Percentiles rank a stretch among this genome's conserved stretches.
These are phyloP conservation scores for Apeira syringaria DNA, from an alignment of 2,888 invertebrate species.

Conservation along the genomic window DNA sequence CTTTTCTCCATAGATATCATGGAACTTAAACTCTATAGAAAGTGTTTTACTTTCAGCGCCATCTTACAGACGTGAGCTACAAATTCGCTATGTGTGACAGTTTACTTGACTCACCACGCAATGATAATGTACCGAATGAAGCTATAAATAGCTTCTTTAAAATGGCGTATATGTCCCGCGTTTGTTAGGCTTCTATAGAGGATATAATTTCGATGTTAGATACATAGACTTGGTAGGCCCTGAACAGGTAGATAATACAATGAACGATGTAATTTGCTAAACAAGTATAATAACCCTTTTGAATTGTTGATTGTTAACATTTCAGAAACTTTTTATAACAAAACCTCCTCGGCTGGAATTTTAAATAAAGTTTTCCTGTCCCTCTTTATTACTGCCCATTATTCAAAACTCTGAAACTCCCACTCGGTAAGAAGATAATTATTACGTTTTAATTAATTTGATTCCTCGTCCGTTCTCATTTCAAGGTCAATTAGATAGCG, in stretches of 20 bases:
- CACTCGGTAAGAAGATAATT: constrained; percentile 13
- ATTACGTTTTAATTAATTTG: constrained; percentile 26
- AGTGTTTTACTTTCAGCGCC: too few relatives aligned
- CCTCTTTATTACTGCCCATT: constrained; percentile 30
- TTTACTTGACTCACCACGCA: too few relatives aligned
- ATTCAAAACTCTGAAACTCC: constrained; percentile 30
- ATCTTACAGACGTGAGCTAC: too few relatives aligned
- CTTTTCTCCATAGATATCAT: too few relatives aligned
- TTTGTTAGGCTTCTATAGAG: too few relatives aligned
- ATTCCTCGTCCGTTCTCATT: constrained; percentile 28
- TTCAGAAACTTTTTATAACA: constrained; percentile 10
- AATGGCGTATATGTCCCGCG: too few relatives aligned
- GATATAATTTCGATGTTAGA: too few relatives aligned
- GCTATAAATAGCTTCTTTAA: too few relatives aligned
- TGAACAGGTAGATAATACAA: neutral
- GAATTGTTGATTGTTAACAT: constrained; percentile 9
- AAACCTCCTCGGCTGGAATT: constrained; percentile 13
- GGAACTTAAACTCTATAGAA: too few relatives aligned
- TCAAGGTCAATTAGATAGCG: constrained; percentile 25
- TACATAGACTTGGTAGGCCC: too few relatives aligned
- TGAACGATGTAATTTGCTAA: neutral
- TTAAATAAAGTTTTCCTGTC: constrained; percentile 18
- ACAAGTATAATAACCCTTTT: constrained; percentile 3
- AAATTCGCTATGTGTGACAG: too few relatives aligned
- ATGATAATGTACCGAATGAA: too few relatives aligned